These are phyloP conservation scores for Podarcis cretensis DNA, from an alignment of 2,113 vertebrate genomes.

Conservation along the genomic window DNA sequence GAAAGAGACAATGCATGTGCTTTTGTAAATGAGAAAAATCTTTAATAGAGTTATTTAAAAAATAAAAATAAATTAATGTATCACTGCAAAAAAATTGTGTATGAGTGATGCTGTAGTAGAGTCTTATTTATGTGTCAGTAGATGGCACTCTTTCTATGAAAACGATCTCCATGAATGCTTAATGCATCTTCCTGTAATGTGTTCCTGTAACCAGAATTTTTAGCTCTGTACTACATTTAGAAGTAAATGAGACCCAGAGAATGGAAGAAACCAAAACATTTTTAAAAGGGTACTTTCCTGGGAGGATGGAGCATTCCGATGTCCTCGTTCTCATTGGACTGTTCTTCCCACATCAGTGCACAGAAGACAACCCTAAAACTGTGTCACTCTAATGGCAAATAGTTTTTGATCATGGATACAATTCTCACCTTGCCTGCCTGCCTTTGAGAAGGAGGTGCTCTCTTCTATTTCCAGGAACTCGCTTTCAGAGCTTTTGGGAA, in stretches of 20 bases:
- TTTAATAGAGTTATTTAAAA: too few species aligned
- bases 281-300: neutral
- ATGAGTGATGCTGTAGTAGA: neutral
- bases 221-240: neutral
- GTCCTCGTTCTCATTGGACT: neutral
- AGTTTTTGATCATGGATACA: neutral
- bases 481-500: neutral
- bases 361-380: neutral
- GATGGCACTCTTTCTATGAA: slow-evolving; percentile 33
- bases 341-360: neutral
- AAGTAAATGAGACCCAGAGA: neutral
- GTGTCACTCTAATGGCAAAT: neutral
- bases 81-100: neutral
- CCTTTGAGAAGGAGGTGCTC: neutral
- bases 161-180: slow-evolving; percentile 13
- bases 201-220: neutral
- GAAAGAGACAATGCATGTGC: too few species aligned
- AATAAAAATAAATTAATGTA: too few species aligned
- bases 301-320: neutral
- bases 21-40: too few species aligned
- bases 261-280: neutral
- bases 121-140: slow-evolving; percentile 23
- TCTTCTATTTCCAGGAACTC: neutral
- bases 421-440: neutral
- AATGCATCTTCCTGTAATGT: slow-evolving; percentile 6